These are phyloP conservation scores for Drosophila cyrtoloma DNA, from an alignment of 2,888 invertebrate genomes.

Conservation along the genomic window DNA sequence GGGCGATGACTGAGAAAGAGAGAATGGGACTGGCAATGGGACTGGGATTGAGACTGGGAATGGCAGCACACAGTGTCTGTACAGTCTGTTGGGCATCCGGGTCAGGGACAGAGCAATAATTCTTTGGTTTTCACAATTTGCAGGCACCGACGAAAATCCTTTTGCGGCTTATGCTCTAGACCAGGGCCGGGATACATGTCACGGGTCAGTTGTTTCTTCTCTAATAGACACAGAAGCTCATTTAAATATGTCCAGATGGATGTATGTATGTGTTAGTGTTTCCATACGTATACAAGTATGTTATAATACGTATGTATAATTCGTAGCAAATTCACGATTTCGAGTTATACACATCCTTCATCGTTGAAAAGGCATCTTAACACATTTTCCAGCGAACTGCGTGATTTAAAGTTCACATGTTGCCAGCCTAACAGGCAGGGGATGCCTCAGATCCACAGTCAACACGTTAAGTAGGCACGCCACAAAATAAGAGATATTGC, in stretches of 20 bases:
- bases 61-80: slow-evolving; percentile 1
- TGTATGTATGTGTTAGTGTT: background rate
- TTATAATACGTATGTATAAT: background rate
- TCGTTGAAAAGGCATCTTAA: background rate
- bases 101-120: slow-evolving; percentile 78
- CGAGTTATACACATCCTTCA: background rate
- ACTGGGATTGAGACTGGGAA: background rate
- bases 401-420: background rate
- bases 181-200: slow-evolving; percentile 67
- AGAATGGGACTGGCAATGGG: slow-evolving; percentile 28
- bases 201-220: slow-evolving; percentile 67
- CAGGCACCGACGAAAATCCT: slow-evolving; percentile 73
- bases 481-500: background rate
- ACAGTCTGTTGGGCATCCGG: slow-evolving; percentile 62
- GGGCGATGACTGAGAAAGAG: slow-evolving; percentile 19
- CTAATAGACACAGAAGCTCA: slow-evolving; percentile 31
- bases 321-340: background rate
- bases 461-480: background rate
- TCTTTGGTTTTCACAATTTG: slow-evolving; percentile 75
- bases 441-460: background rate
- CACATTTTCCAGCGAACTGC: background rate
- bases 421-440: background rate
- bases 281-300: background rate
- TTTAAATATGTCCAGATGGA: background rate
- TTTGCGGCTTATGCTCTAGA: slow-evolving; percentile 74